These are phyloP conservation scores for Garrulus glandarius DNA, from an alignment of 2,797 vertebrate species.

Conservation along the genomic window DNA sequence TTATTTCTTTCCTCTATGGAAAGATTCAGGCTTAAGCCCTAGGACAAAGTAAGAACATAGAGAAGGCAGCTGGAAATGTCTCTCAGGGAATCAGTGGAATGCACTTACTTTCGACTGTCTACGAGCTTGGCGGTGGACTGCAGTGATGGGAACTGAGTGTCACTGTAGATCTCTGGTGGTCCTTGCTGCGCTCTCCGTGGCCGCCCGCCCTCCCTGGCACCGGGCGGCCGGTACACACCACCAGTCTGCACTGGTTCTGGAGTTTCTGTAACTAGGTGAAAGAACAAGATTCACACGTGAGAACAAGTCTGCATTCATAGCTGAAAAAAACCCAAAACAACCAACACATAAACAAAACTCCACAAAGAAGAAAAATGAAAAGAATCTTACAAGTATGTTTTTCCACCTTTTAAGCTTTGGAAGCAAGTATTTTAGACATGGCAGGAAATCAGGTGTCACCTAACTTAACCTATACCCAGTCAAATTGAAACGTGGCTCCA, in stretches of 20 bases:
- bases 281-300: background rate
- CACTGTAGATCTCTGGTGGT: slow-evolving; percentile 93
- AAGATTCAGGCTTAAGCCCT: background rate
- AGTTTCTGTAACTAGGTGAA: slow-evolving; percentile 77
- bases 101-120: slow-evolving; percentile 92
- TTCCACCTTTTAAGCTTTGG: background rate
- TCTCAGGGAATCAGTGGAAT: background rate
- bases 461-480: background rate
- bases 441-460: background rate
- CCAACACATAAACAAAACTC: background rate
- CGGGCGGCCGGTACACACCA: slow-evolving; percentile 94
- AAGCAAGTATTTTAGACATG: background rate
- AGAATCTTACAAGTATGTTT: background rate
- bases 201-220: slow-evolving; percentile 84
- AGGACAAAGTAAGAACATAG: background rate
- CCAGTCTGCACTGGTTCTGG: slow-evolving; percentile 85
- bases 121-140: slow-evolving; percentile 92
- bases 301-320: background rate
- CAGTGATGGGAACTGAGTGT: slow-evolving; percentile 94
- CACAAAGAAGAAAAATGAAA: background rate
- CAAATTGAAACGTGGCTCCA: background rate
- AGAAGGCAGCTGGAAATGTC: background rate
- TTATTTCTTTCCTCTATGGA: background rate
- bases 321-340: background rate
- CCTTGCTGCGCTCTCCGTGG: slow-evolving; percentile 83